Percentiles rank a stretch among this genome's conserved stretches.
Conservation (phyloP, 2,113 vertebrate species). For the Puma concolor region DNA sequence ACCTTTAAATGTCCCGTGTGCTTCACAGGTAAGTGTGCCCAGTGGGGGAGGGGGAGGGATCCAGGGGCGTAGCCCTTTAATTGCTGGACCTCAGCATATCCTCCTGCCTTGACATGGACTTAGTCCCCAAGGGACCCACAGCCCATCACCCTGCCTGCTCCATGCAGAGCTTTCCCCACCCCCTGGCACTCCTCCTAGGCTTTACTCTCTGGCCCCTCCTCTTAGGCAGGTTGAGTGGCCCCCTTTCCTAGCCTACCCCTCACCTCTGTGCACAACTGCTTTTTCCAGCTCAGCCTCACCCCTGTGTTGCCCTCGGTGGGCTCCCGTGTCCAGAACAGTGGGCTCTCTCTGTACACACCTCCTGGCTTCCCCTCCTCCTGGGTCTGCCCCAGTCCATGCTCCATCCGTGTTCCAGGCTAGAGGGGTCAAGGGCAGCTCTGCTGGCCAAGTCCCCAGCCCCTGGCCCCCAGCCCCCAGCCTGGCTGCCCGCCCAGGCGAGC, state of each 20-base stretch:
- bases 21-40: constrained; percentile 96
- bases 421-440: constrained; percentile 44
- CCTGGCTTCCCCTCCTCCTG: not conserved
- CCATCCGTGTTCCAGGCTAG: not conserved
- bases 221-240: not conserved
- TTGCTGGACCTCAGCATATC: accelerated
- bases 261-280: not conserved
- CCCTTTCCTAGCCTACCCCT: not conserved
- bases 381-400: not conserved
- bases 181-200: no score
- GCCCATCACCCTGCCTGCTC: no score
- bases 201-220: not conserved
- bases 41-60: accelerated
- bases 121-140: accelerated
- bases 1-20: constrained; percentile 99
- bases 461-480: constrained; percentile 20
- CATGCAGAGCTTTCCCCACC: not conserved
- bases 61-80: accelerated
- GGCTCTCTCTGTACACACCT: not conserved
- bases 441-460: constrained; percentile 26
- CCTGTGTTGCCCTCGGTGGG: not conserved
- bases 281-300: not conserved
- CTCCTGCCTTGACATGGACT: not conserved
- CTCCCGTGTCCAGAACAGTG: not conserved
- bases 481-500: constrained; percentile 56